A percentile compares a stretch with the other conserved stretches of the same genome.
phyloP scores from a whole-genome alignment of 1,140 invertebrate genomes.

The Euglossa dilemma region DNA sequence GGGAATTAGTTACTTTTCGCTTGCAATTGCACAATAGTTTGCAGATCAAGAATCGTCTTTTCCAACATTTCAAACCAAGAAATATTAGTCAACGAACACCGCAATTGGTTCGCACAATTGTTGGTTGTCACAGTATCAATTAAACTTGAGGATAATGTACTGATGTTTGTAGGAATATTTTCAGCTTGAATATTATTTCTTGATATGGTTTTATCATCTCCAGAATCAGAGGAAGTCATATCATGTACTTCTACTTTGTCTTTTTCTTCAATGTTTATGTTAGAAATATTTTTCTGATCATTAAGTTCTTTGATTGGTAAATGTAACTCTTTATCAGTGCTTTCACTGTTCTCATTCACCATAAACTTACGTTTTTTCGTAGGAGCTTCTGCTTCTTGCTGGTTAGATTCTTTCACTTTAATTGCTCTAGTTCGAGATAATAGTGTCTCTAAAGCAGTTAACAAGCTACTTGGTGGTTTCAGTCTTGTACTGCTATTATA shows the following conservation, averaged over 20 bases:
- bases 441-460: constrained; percentile 73
- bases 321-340: constrained; percentile 47
- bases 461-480: constrained; percentile 74
- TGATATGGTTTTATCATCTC: constrained; percentile 61
- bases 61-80: constrained; percentile 81
- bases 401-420: constrained; percentile 72
- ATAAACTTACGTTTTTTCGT: constrained; percentile 79
- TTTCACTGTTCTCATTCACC: constrained; percentile 62
- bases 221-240: constrained; percentile 60
- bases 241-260: constrained; percentile 66
- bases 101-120: constrained; percentile 73
- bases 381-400: constrained; percentile 74
- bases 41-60: constrained; percentile 79
- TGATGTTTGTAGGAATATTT: constrained; percentile 49
- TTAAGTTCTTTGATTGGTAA: constrained; percentile 53
- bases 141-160: constrained; percentile 47
- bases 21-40: constrained; percentile 79
- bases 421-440: constrained; percentile 72
- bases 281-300: constrained; percentile 51
- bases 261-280: constrained; percentile 53
- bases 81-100: constrained; percentile 74
- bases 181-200: constrained; percentile 62
- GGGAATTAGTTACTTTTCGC: constrained; percentile 72
- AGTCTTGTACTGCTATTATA: constrained; percentile 80
- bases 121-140: constrained; percentile 59